Evolutionary conservation across 2,113 vertebrate species (phyloP).

Genomic region (Coracopsis vasa): DNA sequence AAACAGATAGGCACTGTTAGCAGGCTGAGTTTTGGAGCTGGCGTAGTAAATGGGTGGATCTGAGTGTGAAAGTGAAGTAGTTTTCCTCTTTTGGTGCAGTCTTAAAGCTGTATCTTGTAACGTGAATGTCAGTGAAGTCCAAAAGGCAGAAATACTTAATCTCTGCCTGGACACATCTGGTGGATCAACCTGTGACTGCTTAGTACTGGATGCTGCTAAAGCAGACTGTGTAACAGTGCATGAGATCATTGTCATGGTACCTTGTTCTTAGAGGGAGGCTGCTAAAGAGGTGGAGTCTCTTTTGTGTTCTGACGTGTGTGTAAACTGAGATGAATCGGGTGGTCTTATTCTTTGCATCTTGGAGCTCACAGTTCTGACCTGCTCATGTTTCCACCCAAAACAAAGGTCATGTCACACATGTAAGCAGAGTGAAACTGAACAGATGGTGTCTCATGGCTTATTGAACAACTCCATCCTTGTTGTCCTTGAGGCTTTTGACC

Average conservation of each 20-base stretch:
- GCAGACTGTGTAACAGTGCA: neutral
- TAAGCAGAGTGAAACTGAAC: neutral
- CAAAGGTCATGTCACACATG: neutral
- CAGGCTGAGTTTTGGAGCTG: neutral
- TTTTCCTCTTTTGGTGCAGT: neutral
- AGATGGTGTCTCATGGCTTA: neutral
- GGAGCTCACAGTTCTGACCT: neutral
- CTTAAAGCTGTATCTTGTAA: neutral
- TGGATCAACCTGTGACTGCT: neutral
- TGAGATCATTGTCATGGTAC: neutral
- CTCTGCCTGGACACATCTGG: neutral
- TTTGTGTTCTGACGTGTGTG: neutral
- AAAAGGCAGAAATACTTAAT: accelerated
- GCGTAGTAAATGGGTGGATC: neutral
- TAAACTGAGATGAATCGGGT: neutral
- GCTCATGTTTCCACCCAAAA: neutral
- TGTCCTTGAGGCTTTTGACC: slow-evolving; percentile 21
- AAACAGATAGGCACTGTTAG: neutral
- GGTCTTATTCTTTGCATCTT: neutral
- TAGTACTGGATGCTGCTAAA: neutral
- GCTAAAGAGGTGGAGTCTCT: neutral
- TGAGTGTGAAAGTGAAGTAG: neutral
- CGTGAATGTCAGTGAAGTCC: neutral
- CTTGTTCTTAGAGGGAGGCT: neutral
- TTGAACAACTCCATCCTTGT: neutral